Conservation (phyloP, 2,113 vertebrate genomes). For the Xiphias gladius region DNA sequence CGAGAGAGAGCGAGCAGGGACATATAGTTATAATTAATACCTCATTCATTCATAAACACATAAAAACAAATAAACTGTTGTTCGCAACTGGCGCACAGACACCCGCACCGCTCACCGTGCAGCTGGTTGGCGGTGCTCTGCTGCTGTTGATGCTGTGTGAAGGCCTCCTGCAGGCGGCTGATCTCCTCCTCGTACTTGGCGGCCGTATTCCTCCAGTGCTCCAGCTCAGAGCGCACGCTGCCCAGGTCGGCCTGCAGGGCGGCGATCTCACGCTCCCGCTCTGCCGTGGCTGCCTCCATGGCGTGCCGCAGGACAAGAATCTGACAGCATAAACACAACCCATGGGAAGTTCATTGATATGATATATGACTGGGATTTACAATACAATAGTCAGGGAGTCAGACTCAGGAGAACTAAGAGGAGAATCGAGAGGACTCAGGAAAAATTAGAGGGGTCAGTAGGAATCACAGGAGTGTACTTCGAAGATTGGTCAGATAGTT, state of each 20-base stretch:
- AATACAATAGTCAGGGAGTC: not conserved
- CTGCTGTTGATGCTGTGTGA: conserved; percentile 88
- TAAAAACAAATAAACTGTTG: not conserved
- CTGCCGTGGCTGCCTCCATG: conserved; percentile 88
- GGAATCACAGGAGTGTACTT: not conserved
- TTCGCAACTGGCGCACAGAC: not conserved
- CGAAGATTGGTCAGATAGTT: no score
- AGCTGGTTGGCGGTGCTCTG: conserved; percentile 85
- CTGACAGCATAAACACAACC: conserved; percentile 38
- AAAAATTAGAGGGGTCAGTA: not conserved
- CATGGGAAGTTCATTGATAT: not conserved
- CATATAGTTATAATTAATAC: not conserved
- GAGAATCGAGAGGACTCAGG: not conserved
- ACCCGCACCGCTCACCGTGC: conserved; percentile 84
- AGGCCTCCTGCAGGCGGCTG: conserved; percentile 88
- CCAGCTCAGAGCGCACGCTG: conserved; percentile 88
- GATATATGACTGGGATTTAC: not conserved
- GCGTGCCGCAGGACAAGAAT: conserved; percentile 91
- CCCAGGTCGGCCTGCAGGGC: conserved; percentile 90
- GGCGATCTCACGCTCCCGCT: conserved; percentile 90
- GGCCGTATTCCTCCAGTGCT: conserved; percentile 90
- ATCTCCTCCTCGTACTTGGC: conserved; percentile 92
- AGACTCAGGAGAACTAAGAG: not conserved
- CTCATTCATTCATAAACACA: not conserved
- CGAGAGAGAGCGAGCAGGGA: not conserved